phyloP scores from a whole-genome alignment of 1,140 invertebrate genomes.

The Drosophila persimilis region DNA sequence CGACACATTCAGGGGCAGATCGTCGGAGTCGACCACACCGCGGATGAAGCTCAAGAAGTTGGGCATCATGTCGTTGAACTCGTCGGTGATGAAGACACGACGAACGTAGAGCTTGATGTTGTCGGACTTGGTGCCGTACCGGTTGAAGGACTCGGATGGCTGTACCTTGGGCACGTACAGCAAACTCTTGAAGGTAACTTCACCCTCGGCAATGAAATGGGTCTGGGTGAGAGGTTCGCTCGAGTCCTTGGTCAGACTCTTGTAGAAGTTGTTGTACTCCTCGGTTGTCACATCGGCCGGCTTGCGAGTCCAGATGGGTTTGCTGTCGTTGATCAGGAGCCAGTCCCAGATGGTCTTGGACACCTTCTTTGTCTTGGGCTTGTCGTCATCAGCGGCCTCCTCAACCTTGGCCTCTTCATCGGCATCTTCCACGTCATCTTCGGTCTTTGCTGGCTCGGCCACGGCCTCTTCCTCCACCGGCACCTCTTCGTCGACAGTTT shows the following conservation, averaged over 20 bases:
- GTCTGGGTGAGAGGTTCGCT: slow-evolving; percentile 93
- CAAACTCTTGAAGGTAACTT: slow-evolving; percentile 98
- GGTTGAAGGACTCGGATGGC: slow-evolving; percentile 96
- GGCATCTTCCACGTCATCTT: slow-evolving; percentile 84
- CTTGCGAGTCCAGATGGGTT: slow-evolving; percentile 98
- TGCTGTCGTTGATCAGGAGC: slow-evolving; percentile 97
- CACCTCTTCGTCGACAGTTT: slow-evolving; percentile 94
- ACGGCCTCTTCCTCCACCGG: slow-evolving; percentile 85
- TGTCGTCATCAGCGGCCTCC: slow-evolving; percentile 88
- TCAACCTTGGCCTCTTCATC: slow-evolving; percentile 88
- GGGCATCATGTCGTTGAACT: slow-evolving; percentile 99
- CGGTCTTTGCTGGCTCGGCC: slow-evolving; percentile 71
- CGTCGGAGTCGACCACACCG: slow-evolving; percentile 99
- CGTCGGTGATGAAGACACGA: slow-evolving; percentile 99
- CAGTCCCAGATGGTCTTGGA: slow-evolving; percentile 99
- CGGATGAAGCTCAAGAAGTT: slow-evolving; percentile 97
- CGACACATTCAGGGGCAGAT: slow-evolving; percentile 98
- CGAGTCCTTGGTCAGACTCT: slow-evolving; percentile 95
- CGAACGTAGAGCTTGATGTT: slow-evolving; percentile 98
- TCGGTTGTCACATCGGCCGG: slow-evolving; percentile 92
- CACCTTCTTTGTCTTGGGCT: slow-evolving; percentile 95
- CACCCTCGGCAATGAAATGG: slow-evolving; percentile 99
- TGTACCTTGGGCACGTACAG: slow-evolving; percentile 95
- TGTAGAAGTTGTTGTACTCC: slow-evolving; percentile 98
- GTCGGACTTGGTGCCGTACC: slow-evolving; percentile 96